Conservation (phyloP, 2,888 invertebrate genomes). For the Deilephila porcellus region DNA sequence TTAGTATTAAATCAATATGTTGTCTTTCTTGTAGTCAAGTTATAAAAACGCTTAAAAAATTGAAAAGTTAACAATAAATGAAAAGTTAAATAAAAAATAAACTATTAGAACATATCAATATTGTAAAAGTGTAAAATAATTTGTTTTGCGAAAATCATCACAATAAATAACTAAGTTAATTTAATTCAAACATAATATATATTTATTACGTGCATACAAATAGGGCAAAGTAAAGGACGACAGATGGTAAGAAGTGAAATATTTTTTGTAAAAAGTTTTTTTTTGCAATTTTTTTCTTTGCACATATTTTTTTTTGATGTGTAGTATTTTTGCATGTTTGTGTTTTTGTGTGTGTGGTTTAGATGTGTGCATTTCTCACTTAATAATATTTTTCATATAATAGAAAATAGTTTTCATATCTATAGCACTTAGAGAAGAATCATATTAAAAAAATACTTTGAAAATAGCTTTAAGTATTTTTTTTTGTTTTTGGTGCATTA, state of each 20-base stretch:
- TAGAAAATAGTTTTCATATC: not conserved
- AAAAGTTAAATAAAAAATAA: too few relatives aligned
- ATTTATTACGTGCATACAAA: not conserved
- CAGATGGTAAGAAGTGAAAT: conserved; percentile 2
- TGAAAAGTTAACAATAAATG: too few relatives aligned
- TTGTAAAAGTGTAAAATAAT: too few relatives aligned
- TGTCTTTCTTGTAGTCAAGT: too few relatives aligned
- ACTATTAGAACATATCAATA: too few relatives aligned
- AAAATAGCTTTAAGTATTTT: too few relatives aligned
- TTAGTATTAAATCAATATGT: too few relatives aligned
- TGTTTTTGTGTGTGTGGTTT: conserved; percentile 42
- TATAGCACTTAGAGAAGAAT: too few relatives aligned
- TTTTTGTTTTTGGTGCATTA: too few relatives aligned
- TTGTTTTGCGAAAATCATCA: not conserved
- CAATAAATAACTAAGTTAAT: not conserved
- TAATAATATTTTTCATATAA: conserved; percentile 19
- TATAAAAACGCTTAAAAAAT: too few relatives aligned
- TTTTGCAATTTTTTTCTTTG: conserved; percentile 11
- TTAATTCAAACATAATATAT: not conserved
- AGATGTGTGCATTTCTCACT: conserved; percentile 39
- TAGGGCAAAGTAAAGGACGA: not conserved
- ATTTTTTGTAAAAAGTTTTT: not conserved
- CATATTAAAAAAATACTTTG: too few relatives aligned
- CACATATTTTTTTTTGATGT: not conserved
- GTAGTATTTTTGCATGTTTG: conserved; percentile 32